These are phyloP conservation scores for Corythornis cristatus DNA, from an alignment of 2,113 vertebrate genomes.

Conservation along the genomic window DNA sequence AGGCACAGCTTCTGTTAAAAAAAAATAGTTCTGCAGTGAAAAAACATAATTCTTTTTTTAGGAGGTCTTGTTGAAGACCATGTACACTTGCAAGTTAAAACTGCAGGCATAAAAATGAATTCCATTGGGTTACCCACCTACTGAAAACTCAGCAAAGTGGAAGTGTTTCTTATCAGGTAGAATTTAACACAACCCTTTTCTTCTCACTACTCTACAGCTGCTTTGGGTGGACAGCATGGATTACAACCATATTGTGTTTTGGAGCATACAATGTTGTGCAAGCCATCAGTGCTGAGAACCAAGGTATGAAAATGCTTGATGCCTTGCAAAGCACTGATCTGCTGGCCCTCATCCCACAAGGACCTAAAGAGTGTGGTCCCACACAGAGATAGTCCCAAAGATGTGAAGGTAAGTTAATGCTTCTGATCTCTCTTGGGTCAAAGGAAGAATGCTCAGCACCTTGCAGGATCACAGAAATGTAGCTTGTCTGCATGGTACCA, in stretches of 20 bases:
- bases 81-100: neutral
- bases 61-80: neutral
- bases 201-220: neutral
- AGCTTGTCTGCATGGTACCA: neutral
- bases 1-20: neutral
- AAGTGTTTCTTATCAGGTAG: neutral
- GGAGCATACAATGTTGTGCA: neutral
- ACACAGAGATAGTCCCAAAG: neutral
- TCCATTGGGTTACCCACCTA: neutral
- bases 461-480: neutral
- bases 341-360: neutral
- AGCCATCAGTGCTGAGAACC: neutral
- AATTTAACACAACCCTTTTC: neutral
- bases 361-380: neutral
- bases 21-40: neutral
- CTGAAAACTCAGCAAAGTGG: neutral
- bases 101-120: neutral
- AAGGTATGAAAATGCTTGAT: neutral
- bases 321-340: neutral
- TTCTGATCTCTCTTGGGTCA: neutral
- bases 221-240: neutral
- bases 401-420: neutral
- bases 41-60: neutral
- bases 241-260: neutral
- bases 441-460: neutral